Conservation (phyloP, 2,797 vertebrate species). For the Muscicapa comitata region DNA sequence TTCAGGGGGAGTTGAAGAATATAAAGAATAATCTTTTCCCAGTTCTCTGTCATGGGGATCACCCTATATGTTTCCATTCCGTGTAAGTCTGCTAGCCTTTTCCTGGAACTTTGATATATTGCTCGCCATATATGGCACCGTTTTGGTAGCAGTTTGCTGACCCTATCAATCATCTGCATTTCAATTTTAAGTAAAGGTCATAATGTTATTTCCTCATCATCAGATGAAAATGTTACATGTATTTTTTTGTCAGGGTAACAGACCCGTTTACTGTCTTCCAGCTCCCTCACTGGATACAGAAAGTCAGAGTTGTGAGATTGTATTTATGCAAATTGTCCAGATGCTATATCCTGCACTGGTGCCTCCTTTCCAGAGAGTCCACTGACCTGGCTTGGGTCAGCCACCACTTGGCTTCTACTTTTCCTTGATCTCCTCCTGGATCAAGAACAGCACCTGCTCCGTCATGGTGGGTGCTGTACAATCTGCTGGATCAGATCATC, state of each 20-base stretch:
- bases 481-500: neutral
- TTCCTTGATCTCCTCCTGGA: neutral
- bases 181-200: neutral
- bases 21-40: neutral
- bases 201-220: neutral
- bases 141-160: neutral
- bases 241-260: neutral
- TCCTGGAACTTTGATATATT: neutral
- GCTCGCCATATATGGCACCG: accelerated
- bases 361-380: neutral
- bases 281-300: neutral
- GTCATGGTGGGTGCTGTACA: neutral
- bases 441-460: neutral
- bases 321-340: neutral
- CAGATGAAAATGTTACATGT: neutral
- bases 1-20: neutral
- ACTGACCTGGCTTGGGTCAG: neutral
- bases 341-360: neutral
- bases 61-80: neutral
- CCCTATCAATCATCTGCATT: neutral
- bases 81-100: neutral
- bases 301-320: neutral
- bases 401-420: neutral
- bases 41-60: accelerated
- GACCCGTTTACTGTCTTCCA: neutral